Conservation (phyloP, 1,140 invertebrate species). For the Lordiphosa stackelbergi region DNA sequence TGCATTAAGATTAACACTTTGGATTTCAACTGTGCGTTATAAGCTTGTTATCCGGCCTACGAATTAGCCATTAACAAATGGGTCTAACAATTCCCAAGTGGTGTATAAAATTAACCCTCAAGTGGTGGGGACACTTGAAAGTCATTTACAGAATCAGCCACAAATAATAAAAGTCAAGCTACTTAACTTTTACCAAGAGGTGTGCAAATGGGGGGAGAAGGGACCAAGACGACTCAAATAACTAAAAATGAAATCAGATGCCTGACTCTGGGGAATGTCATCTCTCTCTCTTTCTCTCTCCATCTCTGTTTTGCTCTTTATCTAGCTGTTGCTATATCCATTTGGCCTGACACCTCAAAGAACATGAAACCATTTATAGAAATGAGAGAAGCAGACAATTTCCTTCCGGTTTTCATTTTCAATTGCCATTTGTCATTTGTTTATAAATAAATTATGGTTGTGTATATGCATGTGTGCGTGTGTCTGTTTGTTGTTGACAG, state of each 20-base stretch:
- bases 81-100: conserved; percentile 13
- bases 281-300: conserved; percentile 4
- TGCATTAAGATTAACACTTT: conserved; percentile 59
- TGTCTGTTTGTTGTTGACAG: conserved; percentile 49
- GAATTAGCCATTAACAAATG: conserved; percentile 27
- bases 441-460: conserved; percentile 61
- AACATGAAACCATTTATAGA: conserved; percentile 70
- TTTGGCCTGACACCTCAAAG: conserved; percentile 44
- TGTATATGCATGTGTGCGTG: conserved; percentile 1
- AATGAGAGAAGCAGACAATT: conserved; percentile 64
- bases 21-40: conserved; percentile 44
- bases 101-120: conserved; percentile 26
- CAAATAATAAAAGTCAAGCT: conserved; percentile 74
- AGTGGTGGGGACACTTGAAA: conserved; percentile 50
- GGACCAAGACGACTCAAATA: conserved; percentile 45
- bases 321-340: conserved; percentile 2
- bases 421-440: conserved; percentile 73
- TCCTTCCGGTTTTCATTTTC: conserved; percentile 71
- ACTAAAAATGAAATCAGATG: conserved; percentile 68
- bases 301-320: conserved; percentile 1
- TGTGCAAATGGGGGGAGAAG: too few species aligned
- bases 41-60: conserved; percentile 18
- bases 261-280: conserved; percentile 54
- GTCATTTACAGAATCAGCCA: conserved; percentile 68
- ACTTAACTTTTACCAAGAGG: conserved; percentile 40